Evolutionary conservation across 1,140 invertebrate species (phyloP).

Genomic region (Anastrepha ludens): DNA sequence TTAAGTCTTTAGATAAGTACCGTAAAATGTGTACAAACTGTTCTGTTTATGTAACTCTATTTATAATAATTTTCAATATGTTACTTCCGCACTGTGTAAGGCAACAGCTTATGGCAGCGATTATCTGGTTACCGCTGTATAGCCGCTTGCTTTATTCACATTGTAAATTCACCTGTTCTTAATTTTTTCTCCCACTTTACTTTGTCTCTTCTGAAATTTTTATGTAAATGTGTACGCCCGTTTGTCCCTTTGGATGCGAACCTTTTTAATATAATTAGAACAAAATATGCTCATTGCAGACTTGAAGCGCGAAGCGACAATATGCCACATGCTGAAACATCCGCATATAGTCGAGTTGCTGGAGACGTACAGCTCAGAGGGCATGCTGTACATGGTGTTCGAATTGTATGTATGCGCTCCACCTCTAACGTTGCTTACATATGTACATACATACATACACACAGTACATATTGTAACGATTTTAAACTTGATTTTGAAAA

Average conservation of each 20-base stretch:
- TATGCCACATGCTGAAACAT: conserved; percentile 99
- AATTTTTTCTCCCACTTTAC: conserved; percentile 46
- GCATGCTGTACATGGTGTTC: conserved; percentile 99
- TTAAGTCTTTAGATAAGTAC: conserved; percentile 23
- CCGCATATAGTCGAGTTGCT: conserved; percentile 98
- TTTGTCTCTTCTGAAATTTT: conserved; percentile 35
- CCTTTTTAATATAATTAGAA: conserved; percentile 57
- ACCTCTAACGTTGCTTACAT: background rate
- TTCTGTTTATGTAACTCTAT: conserved; percentile 12
- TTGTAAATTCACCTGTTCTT: conserved; percentile 32
- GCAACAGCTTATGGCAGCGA: conserved; percentile 29
- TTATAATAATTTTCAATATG: conserved; percentile 26
- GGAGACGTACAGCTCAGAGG: conserved; percentile 98
- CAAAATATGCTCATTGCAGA: conserved; percentile 80
- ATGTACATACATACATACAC: conserved; percentile 10
- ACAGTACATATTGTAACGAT: background rate
- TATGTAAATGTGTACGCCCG: conserved; percentile 48
- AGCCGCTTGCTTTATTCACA: conserved; percentile 33
- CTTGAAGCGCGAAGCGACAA: conserved; percentile 97
- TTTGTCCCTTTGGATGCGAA: conserved; percentile 50
- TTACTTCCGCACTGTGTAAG: background rate
- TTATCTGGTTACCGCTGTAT: conserved; percentile 29
- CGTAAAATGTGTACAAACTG: background rate
- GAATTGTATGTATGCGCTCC: conserved; percentile 90
- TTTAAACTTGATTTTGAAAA: conserved; percentile 49